Conservation (phyloP, 2,888 invertebrate species). For the Amblyteles armatorius region DNA sequence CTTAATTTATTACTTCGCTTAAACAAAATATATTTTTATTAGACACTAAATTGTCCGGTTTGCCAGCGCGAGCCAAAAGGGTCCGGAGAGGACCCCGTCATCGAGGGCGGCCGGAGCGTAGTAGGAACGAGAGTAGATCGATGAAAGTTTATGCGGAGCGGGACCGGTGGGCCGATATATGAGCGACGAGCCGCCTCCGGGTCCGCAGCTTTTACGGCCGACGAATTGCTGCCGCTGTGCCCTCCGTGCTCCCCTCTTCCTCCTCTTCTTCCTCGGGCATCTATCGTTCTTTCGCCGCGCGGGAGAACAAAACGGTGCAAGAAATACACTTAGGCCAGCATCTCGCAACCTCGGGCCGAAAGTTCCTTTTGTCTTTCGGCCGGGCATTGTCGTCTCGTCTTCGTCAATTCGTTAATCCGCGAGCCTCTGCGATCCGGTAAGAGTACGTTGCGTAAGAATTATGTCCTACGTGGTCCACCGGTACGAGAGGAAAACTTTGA, state of each 20-base stretch:
- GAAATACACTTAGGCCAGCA: slow-evolving; percentile 26
- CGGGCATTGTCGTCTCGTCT: background rate
- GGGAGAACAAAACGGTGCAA: slow-evolving; percentile 44
- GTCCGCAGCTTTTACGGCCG: slow-evolving; percentile 76
- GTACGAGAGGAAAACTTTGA: no score
- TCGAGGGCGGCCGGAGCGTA: slow-evolving; percentile 24
- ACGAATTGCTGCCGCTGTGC: slow-evolving; percentile 75
- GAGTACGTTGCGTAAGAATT: no score
- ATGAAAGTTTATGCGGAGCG: slow-evolving; percentile 77
- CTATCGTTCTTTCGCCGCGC: slow-evolving; percentile 2
- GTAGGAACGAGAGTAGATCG: slow-evolving; percentile 61
- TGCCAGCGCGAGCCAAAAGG: slow-evolving; percentile 22
- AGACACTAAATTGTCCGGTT: slow-evolving; percentile 71
- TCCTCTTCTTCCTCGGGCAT: slow-evolving; percentile 6
- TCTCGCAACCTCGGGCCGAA: background rate
- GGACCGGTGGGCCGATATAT: slow-evolving; percentile 67
- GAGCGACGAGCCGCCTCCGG: slow-evolving; percentile 71
- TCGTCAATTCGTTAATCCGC: no score
- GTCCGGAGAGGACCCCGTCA: slow-evolving; percentile 15
- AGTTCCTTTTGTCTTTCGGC: background rate
- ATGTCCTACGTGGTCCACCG: no score
- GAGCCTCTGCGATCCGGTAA: no score
- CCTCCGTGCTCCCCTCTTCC: slow-evolving; percentile 42
- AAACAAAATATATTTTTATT: slow-evolving; percentile 72
- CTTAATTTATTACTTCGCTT: slow-evolving; percentile 26